Conservation (phyloP, 2,113 vertebrate species). For the Poecile atricapillus region DNA sequence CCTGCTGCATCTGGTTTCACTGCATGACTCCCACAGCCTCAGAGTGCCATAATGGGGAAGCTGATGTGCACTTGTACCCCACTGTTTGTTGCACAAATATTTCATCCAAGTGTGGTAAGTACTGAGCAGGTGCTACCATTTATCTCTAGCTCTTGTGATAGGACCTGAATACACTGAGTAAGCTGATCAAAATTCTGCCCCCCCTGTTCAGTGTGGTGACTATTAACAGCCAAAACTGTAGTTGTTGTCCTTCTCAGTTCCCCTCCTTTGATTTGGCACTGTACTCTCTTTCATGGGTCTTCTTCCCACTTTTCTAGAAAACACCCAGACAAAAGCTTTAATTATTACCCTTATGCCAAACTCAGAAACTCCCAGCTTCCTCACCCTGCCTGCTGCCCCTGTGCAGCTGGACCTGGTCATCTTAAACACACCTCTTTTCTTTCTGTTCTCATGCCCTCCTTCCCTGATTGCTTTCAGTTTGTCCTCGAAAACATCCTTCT, state of each 20-base stretch:
- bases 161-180: not conserved
- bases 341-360: not conserved
- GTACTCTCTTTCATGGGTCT: not conserved
- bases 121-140: accelerated
- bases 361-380: not conserved
- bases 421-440: not conserved
- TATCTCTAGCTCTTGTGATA: not conserved
- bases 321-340: not conserved
- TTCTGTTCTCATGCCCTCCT: not conserved
- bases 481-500: not conserved
- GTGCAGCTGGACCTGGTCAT: not conserved
- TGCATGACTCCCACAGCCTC: not conserved
- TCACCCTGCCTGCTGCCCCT: not conserved
- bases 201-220: not conserved
- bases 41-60: not conserved
- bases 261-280: not conserved
- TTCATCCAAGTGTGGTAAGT: not conserved
- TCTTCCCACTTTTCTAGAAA: not conserved
- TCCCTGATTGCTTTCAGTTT: not conserved
- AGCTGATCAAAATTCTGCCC: not conserved
- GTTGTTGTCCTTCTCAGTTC: not conserved
- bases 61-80: not conserved
- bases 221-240: not conserved
- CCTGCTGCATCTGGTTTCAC: not conserved
- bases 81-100: not conserved